Percentiles rank a stretch among this genome's conserved stretches.
Conservation (phyloP, 2,797 vertebrate genomes). For the Enteromius mattozi region DNA sequence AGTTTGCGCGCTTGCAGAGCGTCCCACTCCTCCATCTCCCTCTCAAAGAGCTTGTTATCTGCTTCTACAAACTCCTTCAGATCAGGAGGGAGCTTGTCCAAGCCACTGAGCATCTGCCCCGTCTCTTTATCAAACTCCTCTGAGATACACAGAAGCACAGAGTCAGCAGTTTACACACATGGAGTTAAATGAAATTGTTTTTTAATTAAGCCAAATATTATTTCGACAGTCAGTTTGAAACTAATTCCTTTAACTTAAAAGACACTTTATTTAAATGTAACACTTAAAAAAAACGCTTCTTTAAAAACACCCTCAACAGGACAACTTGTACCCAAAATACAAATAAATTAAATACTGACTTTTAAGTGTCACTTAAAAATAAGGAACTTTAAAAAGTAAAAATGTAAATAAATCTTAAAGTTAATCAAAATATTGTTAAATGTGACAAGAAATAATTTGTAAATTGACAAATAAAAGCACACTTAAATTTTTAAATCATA, state of each 20-base stretch:
- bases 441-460: not conserved
- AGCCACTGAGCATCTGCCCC: conserved; percentile 88
- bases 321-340: not conserved
- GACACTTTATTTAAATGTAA: not conserved
- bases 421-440: not conserved
- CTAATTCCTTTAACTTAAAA: not conserved
- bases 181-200: not conserved
- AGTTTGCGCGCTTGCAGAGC: conserved; percentile 85
- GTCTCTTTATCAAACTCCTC: conserved; percentile 97
- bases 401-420: not conserved
- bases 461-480: not conserved
- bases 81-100: conserved; percentile 94
- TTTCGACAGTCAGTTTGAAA: not conserved
- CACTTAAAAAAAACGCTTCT: not conserved
- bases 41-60: conserved; percentile 92
- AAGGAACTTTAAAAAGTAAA: not conserved
- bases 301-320: not conserved
- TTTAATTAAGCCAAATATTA: not conserved
- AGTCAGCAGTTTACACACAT: conserved; percentile 12
- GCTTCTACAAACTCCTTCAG: conserved; percentile 92
- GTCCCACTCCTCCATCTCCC: conserved; percentile 94
- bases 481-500: not conserved
- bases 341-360: not conserved
- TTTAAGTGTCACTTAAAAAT: not conserved
- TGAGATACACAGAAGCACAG: conserved; percentile 64